A percentile compares a stretch with the other conserved stretches of the same genome.
Conservation (phyloP, 1,140 invertebrate genomes). For the Trichomalopsis sarcophagae region DNA sequence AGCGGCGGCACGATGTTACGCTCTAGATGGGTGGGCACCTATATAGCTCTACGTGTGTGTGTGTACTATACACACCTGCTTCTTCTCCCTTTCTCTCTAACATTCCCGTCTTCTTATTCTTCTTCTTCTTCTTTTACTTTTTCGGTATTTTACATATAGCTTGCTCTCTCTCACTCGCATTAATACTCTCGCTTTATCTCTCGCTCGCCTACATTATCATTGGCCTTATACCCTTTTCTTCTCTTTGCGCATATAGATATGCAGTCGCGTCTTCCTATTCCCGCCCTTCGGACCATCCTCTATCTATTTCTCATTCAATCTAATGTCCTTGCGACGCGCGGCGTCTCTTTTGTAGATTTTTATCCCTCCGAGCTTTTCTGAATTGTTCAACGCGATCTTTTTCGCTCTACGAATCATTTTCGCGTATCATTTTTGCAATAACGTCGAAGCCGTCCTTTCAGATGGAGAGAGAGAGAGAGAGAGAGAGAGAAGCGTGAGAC, state of each 20-base stretch:
- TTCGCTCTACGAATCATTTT: no score
- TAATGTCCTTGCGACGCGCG: not conserved
- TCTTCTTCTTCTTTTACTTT: not conserved
- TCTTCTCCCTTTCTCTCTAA: slow-evolving; percentile 9
- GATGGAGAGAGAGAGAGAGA: not conserved
- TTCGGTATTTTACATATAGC: not conserved
- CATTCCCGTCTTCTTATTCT: not conserved
- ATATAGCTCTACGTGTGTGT: not conserved
- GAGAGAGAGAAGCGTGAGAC: not conserved
- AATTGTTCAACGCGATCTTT: not conserved
- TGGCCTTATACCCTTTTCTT: not conserved
- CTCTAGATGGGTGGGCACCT: not conserved
- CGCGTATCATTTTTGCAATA: not conserved
- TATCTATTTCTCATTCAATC: slow-evolving; percentile 1
- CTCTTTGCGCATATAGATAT: not conserved
- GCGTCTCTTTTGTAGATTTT: not conserved
- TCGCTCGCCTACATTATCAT: not conserved
- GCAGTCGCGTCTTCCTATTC: not conserved
- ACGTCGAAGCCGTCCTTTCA: not conserved
- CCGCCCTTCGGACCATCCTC: not conserved
- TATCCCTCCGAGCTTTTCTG: not conserved
- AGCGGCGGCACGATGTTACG: not conserved
- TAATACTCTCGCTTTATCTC: slow-evolving; percentile 7
- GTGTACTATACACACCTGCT: not conserved
- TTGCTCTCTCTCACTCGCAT: not conserved